Percentiles rank a stretch among this genome's conserved stretches.
Conservation (phyloP, 2,888 invertebrate species). For the Drosophila macrospina region DNA sequence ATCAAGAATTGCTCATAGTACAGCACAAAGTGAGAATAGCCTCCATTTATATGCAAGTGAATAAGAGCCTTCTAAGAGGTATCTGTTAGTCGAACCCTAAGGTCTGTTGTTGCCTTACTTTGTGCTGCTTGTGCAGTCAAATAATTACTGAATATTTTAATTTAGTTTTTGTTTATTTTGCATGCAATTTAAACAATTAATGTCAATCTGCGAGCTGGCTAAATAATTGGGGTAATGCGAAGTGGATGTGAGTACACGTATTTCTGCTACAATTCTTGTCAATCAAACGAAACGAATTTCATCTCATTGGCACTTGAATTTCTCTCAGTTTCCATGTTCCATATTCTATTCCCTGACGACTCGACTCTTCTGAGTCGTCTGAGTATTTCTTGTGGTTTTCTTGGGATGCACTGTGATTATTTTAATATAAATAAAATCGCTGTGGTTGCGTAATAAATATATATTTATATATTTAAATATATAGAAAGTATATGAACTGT, state of each 20-base stretch:
- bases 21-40: too few relatives aligned
- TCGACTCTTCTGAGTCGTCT: neutral
- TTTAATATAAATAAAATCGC: conserved; percentile 52
- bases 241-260: neutral
- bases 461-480: conserved; percentile 9
- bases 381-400: conserved; percentile 26
- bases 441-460: conserved; percentile 18
- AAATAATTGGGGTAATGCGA: conserved; percentile 55
- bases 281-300: conserved; percentile 54
- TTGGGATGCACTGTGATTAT: too few relatives aligned
- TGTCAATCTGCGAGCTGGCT: conserved; percentile 58
- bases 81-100: too few relatives aligned
- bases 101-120: too few relatives aligned
- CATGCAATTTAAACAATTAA: conserved; percentile 71
- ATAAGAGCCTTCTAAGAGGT: too few relatives aligned
- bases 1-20: too few relatives aligned
- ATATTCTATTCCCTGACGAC: neutral
- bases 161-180: conserved; percentile 47
- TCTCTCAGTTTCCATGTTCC: neutral
- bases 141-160: conserved; percentile 7
- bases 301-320: conserved; percentile 14
- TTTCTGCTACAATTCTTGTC: conserved; percentile 33
- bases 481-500: conserved; percentile 55
- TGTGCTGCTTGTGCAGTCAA: neutral
- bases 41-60: too few relatives aligned